Base-by-base conservation (phyloP, 2,888 invertebrate genomes). In the Lacanobia wlatinum region DNA sequence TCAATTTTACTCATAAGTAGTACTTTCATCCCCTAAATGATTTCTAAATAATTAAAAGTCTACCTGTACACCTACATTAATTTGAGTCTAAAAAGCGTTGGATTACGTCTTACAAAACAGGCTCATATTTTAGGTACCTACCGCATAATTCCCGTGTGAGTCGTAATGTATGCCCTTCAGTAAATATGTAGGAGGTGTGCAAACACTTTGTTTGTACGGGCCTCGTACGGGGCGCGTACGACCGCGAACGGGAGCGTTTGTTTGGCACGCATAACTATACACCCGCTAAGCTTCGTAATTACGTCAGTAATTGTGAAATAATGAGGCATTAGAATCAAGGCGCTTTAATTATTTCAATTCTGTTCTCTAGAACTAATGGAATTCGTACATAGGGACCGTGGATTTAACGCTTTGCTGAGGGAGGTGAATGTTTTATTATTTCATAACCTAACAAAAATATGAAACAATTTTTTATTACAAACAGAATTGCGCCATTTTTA, bases 141-240 rank as follows among this genome's bases (percentile, higher is more conserved):
- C 77, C 78, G 74, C 83, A 78, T 80, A 76, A 82, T 82, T 83
- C 88, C 84, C 85, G 71, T 67, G 79, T 61, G 84, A 77, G 75
- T 78, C 79, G 84, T 87, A 80, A 87, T 84, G 80, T 87, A 86
- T 88, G 86, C 86, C 66, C 79, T 83, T 82, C 71, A 81, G 88
- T 85, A 88, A 88, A 90, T 88, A 87, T 86, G 85, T 85, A 83
- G 80, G 65, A 77, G 83, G 81, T 74, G 80, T 76, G 84, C 78
- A 85, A 84, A 88, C 85, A 86, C 80, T 73, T 77, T 85, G 83
- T 84, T 87, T 81, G 82, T 75, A 23, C 60, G 64, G 75, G 66
- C 68, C 63, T 9, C 59, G 38, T 40, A 40, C 40, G 70, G 40
- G 23, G 6, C 21, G n/a, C 59, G 38, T 40, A 40, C 40, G 21